Percentiles rank a stretch among this genome's conserved stretches.
phyloP scores from a whole-genome alignment of 64 coral and sea anemone genomes.

The Stichodactyla mertensii region DNA sequence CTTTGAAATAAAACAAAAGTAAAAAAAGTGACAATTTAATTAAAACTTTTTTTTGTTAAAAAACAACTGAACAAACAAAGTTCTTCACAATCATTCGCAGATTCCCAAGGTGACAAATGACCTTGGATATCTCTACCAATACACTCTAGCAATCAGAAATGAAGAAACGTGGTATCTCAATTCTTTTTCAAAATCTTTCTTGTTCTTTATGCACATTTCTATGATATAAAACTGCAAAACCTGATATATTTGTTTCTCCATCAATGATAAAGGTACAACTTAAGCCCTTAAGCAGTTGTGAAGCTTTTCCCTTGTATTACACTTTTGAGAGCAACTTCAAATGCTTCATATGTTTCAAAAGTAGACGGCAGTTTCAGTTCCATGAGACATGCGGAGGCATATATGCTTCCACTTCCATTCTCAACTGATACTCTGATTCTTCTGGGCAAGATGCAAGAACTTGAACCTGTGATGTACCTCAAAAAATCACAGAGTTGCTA shows the following conservation, averaged over 20 bases:
- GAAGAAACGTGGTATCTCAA: no score
- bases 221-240: no score
- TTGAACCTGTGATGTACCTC: conserved; percentile 17
- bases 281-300: conserved; percentile 21
- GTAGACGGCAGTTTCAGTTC: conserved; percentile 43
- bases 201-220: no score
- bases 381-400: conserved; percentile 37
- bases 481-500: conserved; percentile 27
- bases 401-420: conserved; percentile 1
- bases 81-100: no score
- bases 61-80: no score
- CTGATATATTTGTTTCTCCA: background rate
- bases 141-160: no score
- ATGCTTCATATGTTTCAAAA: conserved; percentile 32
- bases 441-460: conserved; percentile 16
- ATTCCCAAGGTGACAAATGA: no score
- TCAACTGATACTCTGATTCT: conserved; percentile 20
- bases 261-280: background rate
- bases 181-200: no score
- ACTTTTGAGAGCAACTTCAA: conserved; percentile 19
- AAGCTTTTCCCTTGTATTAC: conserved; percentile 40
- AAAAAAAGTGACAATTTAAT: no score
- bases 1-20: no score
- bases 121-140: no score
- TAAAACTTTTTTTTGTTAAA: no score